Base-by-base conservation (phyloP, 2,888 invertebrate species). In the Phania funesta region DNA sequence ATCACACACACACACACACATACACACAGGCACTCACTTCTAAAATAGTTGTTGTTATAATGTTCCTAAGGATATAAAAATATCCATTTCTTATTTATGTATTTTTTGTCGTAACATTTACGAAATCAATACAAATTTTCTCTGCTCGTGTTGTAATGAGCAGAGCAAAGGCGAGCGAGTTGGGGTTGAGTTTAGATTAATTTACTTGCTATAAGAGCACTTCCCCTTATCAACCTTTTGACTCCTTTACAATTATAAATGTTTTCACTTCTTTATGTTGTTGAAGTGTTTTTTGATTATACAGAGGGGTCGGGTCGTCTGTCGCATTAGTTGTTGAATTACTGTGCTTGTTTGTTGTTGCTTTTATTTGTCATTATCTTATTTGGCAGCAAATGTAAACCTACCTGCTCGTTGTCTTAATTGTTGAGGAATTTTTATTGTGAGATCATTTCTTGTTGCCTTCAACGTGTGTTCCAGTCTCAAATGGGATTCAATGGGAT, bases 191-290 rank as follows among this genome's bases (percentile, higher is more conserved):
- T 64, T 44, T 46, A 44, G 20, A 74, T 65, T 13, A 54, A 74
- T 54, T 56, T 46, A 74, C 64, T 74, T 74, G 54, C 74, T 65
- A 56, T n/a, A 54, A 56, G 56, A 76, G 52, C 65, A 73, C 58
- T 73, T 73, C 65, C 32, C 58, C 44, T 79, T 79, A 79, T 79
- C 78, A 71, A 22, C 7, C 16, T 54, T 67, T 77, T 54, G 64
- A 18, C 50, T 70, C 74, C 29, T 74, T 75, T 52, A 82, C 74
- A 74, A 78, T 75, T 79, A 65, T 70, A 82, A 78, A 82, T 70
- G 46, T 79, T 65, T 65, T 52, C 1, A 20, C 16, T 32, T 13
- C 5, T 48, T n/a, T 9, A 6, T 16, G 18, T 50, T 24, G 16
- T 38, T 16, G 3, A 9, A 7, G n/a, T 58, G 13, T 8, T 52